Conservation (phyloP, 2,888 invertebrate genomes). For the Laothoe populi region DNA sequence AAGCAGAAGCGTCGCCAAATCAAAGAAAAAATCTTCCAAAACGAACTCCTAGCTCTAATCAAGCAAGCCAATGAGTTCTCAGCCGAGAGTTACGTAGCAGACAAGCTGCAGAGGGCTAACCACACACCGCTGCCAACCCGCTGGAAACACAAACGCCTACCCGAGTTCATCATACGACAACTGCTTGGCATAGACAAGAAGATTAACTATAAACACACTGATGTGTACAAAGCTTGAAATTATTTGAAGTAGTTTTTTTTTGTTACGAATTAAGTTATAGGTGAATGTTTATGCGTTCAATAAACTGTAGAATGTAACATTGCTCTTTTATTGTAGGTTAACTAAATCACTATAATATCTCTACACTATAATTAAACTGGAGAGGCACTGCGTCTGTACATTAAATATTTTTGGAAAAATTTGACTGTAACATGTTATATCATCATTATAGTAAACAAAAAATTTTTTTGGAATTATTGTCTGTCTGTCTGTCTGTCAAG, state of each 20-base stretch:
- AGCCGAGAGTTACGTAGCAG: slow-evolving; percentile 88
- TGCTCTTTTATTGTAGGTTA: background rate
- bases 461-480: too few species aligned
- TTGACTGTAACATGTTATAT: too few species aligned
- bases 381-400: too few species aligned
- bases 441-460: too few species aligned
- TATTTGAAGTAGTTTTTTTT: slow-evolving; percentile 19
- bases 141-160: slow-evolving; percentile 87
- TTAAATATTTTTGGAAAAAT: too few species aligned
- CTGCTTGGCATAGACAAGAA: slow-evolving; percentile 86
- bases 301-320: background rate
- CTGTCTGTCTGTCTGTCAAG: too few species aligned
- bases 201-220: slow-evolving; percentile 78
- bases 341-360: background rate
- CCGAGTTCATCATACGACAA: slow-evolving; percentile 88
- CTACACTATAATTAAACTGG: too few species aligned
- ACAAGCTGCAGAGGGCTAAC: slow-evolving; percentile 86
- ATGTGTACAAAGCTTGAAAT: slow-evolving; percentile 71
- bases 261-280: slow-evolving; percentile 26
- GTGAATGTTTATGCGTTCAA: slow-evolving; percentile 23
- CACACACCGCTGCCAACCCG: slow-evolving; percentile 84
- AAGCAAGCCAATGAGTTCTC: slow-evolving; percentile 90
- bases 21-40: slow-evolving; percentile 92
- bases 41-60: slow-evolving; percentile 87
- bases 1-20: slow-evolving; percentile 88